Base-by-base conservation (phyloP, 2,113 vertebrate genomes). In the Pseudorasbora parva region DNA sequence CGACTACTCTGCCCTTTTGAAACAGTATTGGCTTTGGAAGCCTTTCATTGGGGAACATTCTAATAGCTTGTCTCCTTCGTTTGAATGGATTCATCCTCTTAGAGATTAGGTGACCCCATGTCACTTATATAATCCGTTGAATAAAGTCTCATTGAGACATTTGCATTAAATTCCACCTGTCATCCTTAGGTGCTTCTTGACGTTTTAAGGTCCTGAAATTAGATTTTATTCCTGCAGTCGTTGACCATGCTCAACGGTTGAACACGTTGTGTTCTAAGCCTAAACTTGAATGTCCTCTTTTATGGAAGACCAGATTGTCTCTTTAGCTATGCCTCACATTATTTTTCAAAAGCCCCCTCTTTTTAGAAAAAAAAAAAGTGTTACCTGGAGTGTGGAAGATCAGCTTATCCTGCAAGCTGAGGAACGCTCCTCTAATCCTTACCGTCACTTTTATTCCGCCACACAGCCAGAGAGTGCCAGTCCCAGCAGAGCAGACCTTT, bases 351-450 rank as follows among this genome's bases (percentile, higher is more conserved):
- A 88, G 84, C 57, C 75, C 27, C 1, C 14, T 66, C 68, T 73
- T 25, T 87, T 86, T 84, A 80, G n/a, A 86, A 84, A 80, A 86
- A 84, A 66, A 80, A 86, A 77, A 72, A 77, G 1, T n/a, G 77
- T 88, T 84, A 88, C 85, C 87, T 85, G 87, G 43, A 87, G 85
- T 80, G 72, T 87, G 83, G 79, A 59, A 51, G 83, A 85, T 86
- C 66, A 83, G 84, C 84, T 89, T 86, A 90, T 88, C 88, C 88
- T 56, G 51, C 57, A 78, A 85, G 82, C 87, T 59, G 77, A 84
- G 71, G 72, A 84, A 85, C 87, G 87, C 75, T 73, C 82, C 73
- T 89, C 82, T 88, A 88, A 89, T 88, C 89, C 88, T 68, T 76
- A 56, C 27, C 2, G 60, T 47, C 14, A 62, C 59, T 87, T 69